phyloP scores from a whole-genome alignment of 2,113 vertebrate genomes.

The Xiphorhynchus elegans region DNA sequence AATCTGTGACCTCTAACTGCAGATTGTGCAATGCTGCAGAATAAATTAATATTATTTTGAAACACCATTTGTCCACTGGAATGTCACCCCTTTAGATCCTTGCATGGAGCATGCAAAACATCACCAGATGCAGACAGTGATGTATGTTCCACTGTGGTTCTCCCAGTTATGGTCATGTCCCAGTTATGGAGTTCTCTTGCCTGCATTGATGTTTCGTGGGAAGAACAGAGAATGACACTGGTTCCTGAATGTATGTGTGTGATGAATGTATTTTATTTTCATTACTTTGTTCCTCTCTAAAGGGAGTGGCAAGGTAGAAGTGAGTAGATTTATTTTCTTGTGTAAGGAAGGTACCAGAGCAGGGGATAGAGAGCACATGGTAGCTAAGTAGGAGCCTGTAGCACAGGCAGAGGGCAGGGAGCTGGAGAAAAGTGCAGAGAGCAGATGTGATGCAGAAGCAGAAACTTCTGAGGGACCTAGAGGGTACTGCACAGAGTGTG shows the following conservation, averaged over 20 bases:
- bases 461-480: neutral
- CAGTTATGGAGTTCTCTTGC: constrained; percentile 10
- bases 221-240: neutral
- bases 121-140: constrained; percentile 10
- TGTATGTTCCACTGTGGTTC: neutral
- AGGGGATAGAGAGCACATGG: neutral
- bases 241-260: neutral
- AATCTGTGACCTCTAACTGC: constrained; percentile 36
- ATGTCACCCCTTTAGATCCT: constrained; percentile 24
- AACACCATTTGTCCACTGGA: constrained; percentile 27
- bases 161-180: neutral
- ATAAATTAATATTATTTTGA: constrained; percentile 54
- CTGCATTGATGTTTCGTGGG: neutral
- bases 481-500: neutral
- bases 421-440: neutral
- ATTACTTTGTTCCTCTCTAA: neutral
- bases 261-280: constrained; percentile 23
- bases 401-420: neutral
- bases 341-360: neutral
- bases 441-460: neutral
- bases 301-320: neutral
- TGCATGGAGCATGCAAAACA: neutral
- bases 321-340: neutral
- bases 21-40: constrained; percentile 13
- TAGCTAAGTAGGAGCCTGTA: neutral